These are phyloP conservation scores for Drosophila neoperkinsi DNA, from an alignment of 2,888 invertebrate genomes.

Conservation along the genomic window DNA sequence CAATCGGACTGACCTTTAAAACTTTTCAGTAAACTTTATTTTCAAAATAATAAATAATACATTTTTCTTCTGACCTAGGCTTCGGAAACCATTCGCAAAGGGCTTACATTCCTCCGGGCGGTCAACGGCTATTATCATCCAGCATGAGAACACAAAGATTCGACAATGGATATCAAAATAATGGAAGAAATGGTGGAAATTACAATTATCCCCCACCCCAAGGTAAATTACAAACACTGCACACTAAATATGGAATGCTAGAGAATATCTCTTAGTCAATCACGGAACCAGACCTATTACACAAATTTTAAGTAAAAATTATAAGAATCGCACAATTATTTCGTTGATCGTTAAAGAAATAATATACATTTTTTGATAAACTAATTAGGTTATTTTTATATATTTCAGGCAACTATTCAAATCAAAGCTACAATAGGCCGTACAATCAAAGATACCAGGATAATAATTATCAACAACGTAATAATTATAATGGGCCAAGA, in stretches of 20 bases:
- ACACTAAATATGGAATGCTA: neutral
- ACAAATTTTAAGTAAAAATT: neutral
- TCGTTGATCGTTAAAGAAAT: neutral
- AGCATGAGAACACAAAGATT: slow-evolving; percentile 28
- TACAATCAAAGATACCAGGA: slow-evolving; percentile 43
- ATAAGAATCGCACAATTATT: neutral
- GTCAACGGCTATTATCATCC: slow-evolving; percentile 89
- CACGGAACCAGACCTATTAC: neutral
- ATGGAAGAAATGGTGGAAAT: slow-evolving; percentile 63
- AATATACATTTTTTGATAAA: neutral
- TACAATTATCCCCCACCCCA: slow-evolving; percentile 37
- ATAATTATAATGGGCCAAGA: slow-evolving; percentile 37
- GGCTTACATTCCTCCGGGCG: slow-evolving; percentile 89
- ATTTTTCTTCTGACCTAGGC: slow-evolving; percentile 82
- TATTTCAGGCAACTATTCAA: slow-evolving; percentile 39
- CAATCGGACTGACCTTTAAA: neutral
- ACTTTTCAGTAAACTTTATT: neutral
- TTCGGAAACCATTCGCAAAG: slow-evolving; percentile 89
- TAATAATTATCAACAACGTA: slow-evolving; percentile 36
- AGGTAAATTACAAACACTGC: slow-evolving; percentile 30
- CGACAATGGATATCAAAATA: slow-evolving; percentile 82
- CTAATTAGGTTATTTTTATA: neutral
- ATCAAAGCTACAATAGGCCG: slow-evolving; percentile 40
- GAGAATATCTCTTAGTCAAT: neutral
- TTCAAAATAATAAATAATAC: neutral